Evolutionary conservation across 2,888 invertebrate species (phyloP).

Genomic region (Pheosia gnoma): DNA sequence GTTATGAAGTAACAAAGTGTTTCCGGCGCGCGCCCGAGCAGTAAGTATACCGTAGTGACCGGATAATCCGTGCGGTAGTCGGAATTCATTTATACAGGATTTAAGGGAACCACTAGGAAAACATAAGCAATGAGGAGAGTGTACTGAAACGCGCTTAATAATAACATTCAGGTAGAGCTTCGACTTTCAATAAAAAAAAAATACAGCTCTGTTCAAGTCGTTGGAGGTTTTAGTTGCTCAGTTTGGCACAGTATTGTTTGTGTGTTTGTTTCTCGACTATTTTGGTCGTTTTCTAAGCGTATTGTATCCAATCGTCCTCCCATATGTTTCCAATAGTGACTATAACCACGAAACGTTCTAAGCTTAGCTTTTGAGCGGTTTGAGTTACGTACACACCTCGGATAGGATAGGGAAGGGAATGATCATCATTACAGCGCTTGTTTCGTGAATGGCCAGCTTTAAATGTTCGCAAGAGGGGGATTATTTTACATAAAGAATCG

Average conservation of each 20-base stretch:
- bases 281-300: no score
- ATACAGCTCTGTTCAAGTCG: no score
- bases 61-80: background rate
- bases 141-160: background rate
- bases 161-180: no score
- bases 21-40: no score
- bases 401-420: slow-evolving; percentile 9
- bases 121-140: slow-evolving; percentile 5
- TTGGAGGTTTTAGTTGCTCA: no score
- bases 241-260: no score
- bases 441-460: slow-evolving; percentile 17
- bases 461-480: slow-evolving; percentile 6
- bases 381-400: slow-evolving; percentile 6
- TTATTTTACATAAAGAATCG: background rate
- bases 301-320: background rate
- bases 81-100: slow-evolving; percentile 15
- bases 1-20: no score
- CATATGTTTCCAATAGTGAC: slow-evolving; percentile 4
- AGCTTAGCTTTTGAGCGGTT: slow-evolving; percentile 7
- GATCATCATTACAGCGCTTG: slow-evolving; percentile 14
- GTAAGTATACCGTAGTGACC: background rate
- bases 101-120: background rate
- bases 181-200: no score
- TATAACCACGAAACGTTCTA: slow-evolving; percentile 6
- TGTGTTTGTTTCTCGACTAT: no score